These are phyloP conservation scores for Aricia artaxerxes DNA, from an alignment of 2,888 invertebrate genomes.

Conservation along the genomic window DNA sequence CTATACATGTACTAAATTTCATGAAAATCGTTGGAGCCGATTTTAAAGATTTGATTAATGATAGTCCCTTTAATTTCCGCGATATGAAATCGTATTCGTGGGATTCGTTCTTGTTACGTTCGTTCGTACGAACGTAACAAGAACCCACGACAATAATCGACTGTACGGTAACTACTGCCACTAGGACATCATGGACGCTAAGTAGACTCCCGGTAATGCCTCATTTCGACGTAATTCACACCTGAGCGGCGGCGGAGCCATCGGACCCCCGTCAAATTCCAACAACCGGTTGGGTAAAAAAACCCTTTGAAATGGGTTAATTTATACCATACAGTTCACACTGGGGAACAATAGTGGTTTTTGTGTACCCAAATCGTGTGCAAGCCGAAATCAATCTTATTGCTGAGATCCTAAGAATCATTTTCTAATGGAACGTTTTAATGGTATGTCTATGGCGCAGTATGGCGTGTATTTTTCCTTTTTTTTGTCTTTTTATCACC, in stretches of 20 bases:
- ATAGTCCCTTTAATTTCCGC: no score
- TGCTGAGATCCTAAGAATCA: not conserved
- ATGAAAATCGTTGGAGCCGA: no score
- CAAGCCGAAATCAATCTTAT: not conserved
- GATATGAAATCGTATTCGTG: no score
- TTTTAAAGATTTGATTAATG: no score
- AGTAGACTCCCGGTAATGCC: not conserved
- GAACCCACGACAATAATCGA: not conserved
- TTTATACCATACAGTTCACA: conserved; percentile 65
- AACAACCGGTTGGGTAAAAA: conserved; percentile 54
- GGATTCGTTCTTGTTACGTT: no score
- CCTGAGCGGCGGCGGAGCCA: conserved; percentile 8
- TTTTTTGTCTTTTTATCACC: not conserved
- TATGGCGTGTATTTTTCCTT: not conserved
- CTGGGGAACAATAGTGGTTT: conserved; percentile 57
- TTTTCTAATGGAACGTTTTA: not conserved
- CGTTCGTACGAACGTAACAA: no score
- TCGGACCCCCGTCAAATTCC: conserved; percentile 45
- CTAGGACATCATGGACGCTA: not conserved
- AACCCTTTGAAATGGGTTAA: conserved; percentile 60
- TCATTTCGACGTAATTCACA: not conserved
- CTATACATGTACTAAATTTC: no score
- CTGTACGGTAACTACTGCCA: not conserved
- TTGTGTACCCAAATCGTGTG: conserved; percentile 39
- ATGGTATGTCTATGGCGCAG: not conserved